phyloP scores from a whole-genome alignment of 2,888 invertebrate genomes.

The Uropetala carovei region DNA sequence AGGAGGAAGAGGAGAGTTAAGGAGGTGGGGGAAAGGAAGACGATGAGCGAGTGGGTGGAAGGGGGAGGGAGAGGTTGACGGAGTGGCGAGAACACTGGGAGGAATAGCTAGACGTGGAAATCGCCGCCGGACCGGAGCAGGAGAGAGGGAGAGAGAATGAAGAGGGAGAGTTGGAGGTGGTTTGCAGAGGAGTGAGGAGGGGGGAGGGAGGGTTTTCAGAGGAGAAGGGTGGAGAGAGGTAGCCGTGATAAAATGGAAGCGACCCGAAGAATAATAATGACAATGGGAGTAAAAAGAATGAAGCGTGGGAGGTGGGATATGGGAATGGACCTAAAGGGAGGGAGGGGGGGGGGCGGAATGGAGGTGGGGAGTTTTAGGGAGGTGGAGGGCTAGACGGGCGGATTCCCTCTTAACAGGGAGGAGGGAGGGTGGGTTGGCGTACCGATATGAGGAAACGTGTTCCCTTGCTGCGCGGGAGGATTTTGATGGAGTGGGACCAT shows the following conservation, averaged over 20 bases:
- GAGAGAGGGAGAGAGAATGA: not conserved
- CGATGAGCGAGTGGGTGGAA: not conserved
- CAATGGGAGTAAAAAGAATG: constrained; percentile 36
- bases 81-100: not conserved
- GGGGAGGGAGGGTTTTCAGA: not conserved
- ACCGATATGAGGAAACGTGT: constrained; percentile 65
- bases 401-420: not conserved
- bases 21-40: not conserved
- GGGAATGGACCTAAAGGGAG: not conserved
- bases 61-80: not conserved
- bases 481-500: constrained; percentile 7
- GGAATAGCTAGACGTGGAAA: not conserved
- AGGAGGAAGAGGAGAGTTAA: not conserved
- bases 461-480: constrained; percentile 58
- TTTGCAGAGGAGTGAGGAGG: not conserved
- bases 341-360: not conserved
- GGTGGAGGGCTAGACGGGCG: not conserved
- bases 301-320: not conserved
- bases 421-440: constrained; percentile 45
- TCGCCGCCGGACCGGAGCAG: not conserved
- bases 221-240: not conserved
- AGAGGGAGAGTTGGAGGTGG: not conserved
- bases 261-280: constrained; percentile 61
- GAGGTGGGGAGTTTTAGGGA: constrained; percentile 56
- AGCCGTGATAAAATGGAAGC: constrained; percentile 51